A percentile compares a stretch with the other conserved stretches of the same genome.
These are phyloP conservation scores for Myotis daubentonii DNA, from an alignment of 2,797 vertebrate genomes.

Conservation along the genomic window DNA sequence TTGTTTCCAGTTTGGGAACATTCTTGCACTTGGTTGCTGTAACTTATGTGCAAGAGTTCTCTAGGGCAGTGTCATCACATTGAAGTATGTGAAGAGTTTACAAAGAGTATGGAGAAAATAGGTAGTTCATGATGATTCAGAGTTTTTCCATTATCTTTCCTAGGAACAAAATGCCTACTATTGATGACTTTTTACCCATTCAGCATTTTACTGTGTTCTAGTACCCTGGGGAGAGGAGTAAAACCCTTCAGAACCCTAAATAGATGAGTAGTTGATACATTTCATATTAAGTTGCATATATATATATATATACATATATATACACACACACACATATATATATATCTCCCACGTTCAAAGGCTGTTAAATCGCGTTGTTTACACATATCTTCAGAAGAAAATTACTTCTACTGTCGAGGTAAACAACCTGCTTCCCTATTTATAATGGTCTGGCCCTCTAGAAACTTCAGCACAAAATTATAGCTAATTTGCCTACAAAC, in stretches of 20 bases:
- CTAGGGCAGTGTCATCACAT: background rate
- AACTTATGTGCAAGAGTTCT: background rate
- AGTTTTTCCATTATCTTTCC: background rate
- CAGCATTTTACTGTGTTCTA: background rate
- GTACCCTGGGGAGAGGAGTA: background rate
- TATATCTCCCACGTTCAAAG: no score
- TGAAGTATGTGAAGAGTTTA: conserved; percentile 4
- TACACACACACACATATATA: no score
- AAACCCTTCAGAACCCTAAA: background rate
- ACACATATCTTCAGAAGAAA: no score
- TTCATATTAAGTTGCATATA: background rate
- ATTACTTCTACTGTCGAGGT: no score
- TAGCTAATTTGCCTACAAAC: no score
- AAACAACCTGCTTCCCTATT: no score
- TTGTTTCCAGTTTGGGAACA: conserved; percentile 31
- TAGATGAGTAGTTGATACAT: background rate
- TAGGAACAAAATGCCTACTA: background rate
- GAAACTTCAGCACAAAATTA: no score
- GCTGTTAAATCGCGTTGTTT: no score
- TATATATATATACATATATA: background rate
- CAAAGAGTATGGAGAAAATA: background rate
- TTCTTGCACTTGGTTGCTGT: background rate
- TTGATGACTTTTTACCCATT: background rate
- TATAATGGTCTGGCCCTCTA: no score
- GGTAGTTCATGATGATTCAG: background rate